Percentiles rank a stretch among this genome's conserved stretches.
These are phyloP conservation scores for Colletes collaris DNA, from an alignment of 2,888 invertebrate species.

Conservation along the genomic window DNA sequence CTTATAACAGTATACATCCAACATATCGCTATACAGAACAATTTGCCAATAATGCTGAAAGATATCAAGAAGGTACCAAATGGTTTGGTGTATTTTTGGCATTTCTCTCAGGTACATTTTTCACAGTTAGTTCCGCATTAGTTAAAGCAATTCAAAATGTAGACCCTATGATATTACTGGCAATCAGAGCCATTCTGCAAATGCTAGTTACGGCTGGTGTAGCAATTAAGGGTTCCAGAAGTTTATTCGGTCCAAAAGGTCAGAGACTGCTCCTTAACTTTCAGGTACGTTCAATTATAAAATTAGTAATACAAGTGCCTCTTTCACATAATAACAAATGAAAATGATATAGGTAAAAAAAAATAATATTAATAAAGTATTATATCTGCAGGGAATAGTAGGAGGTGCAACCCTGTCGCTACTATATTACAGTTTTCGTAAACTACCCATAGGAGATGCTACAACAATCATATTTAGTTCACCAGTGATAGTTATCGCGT, in stretches of 20 bases:
- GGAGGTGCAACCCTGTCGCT: constrained; percentile 83
- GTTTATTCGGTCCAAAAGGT: constrained; percentile 81
- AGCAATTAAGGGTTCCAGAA: constrained; percentile 76
- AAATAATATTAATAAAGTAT: constrained; percentile 7
- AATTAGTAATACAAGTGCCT: not conserved
- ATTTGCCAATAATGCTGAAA: constrained; percentile 77
- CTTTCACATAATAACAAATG: not conserved
- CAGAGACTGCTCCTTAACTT: constrained; percentile 80
- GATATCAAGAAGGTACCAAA: constrained; percentile 78
- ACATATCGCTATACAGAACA: constrained; percentile 78
- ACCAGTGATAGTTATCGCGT: constrained; percentile 83
- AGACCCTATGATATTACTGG: constrained; percentile 83
- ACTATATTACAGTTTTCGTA: constrained; percentile 83
- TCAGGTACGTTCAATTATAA: constrained; percentile 73
- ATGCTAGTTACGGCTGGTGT: constrained; percentile 79
- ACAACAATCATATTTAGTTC: constrained; percentile 84
- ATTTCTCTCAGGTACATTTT: constrained; percentile 83
- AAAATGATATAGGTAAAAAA: not conserved
- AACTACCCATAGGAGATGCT: constrained; percentile 84
- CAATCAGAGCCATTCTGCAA: constrained; percentile 81
- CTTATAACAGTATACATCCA: constrained; percentile 80
- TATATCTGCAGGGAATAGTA: constrained; percentile 79
- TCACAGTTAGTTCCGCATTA: constrained; percentile 83
- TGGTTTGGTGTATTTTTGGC: constrained; percentile 83
- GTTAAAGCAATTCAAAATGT: constrained; percentile 82